A percentile compares a stretch with the other conserved stretches of the same genome.
Evolutionary conservation across 2,888 invertebrate genomes (phyloP).

Genomic region (Cephus sareptanus): DNA sequence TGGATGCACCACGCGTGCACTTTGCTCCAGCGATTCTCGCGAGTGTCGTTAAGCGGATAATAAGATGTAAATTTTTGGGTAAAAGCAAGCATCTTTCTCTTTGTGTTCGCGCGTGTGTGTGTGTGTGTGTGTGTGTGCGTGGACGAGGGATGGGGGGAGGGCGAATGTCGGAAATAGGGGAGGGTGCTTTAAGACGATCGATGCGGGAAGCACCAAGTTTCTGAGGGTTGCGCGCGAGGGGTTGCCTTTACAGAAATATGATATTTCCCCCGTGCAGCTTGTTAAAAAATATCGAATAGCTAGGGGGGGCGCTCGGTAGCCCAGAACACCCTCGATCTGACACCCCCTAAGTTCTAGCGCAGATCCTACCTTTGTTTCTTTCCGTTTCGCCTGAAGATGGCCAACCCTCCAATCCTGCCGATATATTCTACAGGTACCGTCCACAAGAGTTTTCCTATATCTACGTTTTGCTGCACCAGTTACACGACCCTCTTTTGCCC

Average conservation of each 20-base stretch:
- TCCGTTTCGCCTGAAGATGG: neutral
- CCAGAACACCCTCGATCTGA: neutral
- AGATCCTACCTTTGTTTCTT: neutral
- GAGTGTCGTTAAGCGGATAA: conserved; percentile 5
- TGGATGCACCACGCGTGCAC: no score
- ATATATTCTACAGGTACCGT: no score
- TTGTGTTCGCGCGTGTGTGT: no score
- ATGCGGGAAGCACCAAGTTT: conserved; percentile 23
- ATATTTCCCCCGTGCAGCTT: conserved; percentile 49
- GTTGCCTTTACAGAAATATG: conserved; percentile 54
- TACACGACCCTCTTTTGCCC: no score
- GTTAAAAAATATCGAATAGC: conserved; percentile 56
- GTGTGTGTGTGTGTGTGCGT: neutral
- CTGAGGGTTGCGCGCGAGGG: conserved; percentile 12
- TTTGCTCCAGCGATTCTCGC: no score
- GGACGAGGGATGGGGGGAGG: neutral
- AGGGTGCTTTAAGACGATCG: conserved; percentile 53
- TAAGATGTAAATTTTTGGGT: conserved; percentile 15
- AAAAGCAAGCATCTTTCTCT: neutral
- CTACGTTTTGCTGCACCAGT: no score
- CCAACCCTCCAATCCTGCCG: no score
- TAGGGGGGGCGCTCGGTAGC: conserved; percentile 1
- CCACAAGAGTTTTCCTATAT: no score
- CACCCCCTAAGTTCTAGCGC: neutral
- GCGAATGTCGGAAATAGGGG: conserved; percentile 47